phyloP scores from a whole-genome alignment of 2,113 vertebrate genomes.

The Podilymbus podiceps region DNA sequence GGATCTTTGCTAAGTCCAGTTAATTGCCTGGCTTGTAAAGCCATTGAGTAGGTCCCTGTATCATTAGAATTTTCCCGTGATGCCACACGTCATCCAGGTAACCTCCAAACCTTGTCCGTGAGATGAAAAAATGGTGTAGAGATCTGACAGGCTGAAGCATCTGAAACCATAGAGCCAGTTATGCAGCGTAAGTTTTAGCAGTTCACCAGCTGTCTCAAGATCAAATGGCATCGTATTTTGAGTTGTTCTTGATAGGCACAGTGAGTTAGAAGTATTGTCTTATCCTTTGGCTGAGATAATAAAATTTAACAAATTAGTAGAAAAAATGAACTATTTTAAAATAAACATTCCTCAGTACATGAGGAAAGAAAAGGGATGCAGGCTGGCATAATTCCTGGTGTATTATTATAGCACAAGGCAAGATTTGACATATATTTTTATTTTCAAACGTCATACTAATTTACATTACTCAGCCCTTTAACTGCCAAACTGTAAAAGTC shows the following conservation, averaged over 20 bases:
- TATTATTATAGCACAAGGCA: neutral
- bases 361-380: neutral
- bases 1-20: neutral
- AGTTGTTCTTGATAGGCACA: neutral
- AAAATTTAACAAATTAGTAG: conserved; percentile 34
- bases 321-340: neutral
- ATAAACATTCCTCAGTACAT: neutral
- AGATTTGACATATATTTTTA: conserved; percentile 67
- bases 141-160: neutral
- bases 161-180: neutral
- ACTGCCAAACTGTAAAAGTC: conserved; percentile 73
- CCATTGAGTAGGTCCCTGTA: neutral
- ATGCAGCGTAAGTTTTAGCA: neutral
- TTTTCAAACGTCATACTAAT: conserved; percentile 63
- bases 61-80: neutral
- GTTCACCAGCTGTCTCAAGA: neutral
- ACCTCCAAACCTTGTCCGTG: neutral
- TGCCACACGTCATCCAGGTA: neutral
- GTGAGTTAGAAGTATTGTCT: neutral
- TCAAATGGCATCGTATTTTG: conserved; percentile 12
- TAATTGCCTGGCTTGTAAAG: neutral
- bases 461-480: conserved; percentile 63
- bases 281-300: conserved; percentile 28
- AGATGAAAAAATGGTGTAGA: neutral
- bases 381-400: neutral